Evolutionary conservation across 1,140 invertebrate genomes (phyloP), one percentile per base, ranked within the genome.

Genomic region (Ooceraea biroi): DNA sequence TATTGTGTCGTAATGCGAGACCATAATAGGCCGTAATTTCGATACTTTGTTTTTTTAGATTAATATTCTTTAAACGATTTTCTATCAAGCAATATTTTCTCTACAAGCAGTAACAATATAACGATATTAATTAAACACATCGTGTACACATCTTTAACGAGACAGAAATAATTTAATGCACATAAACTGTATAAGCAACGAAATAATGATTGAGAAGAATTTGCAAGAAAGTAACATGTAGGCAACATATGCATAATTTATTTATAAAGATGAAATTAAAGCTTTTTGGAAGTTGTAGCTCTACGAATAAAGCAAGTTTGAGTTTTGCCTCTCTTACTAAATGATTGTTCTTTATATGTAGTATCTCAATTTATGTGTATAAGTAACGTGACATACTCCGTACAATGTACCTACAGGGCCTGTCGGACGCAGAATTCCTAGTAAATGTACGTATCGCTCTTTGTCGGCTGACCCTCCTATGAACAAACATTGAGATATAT

Each of bases 361-460:
- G 27, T 78, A 19, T 69, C 61, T 69, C 63, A 17, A 78, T 69
- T 78, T 78, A 78, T 78, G 50, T 50, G 60, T 87, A 65, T 82
- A 89, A 89, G 87, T 84, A 82, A 60, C 73, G 77, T 80, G 78
- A 86, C 66, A 74, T 77, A 86, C 77, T 88, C 85, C 82, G 85
- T 74, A 77, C 83, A 83, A 86, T 86, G 88, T 89, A 89, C 88
- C 87, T 89, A 89, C 87, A 84, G 82, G 69, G 85, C 69, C 77
- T 84, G 86, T 80, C 85, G 85, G 85, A 89, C 72, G 87, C 71
- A 85, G 84, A 88, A 77, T 73, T 91, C 91, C 92, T 94, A 95
- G 93, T 90, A 95, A 93, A 95, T 95, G 91, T 95, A 95, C 77
- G 94, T 95, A 89, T 93, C 90, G 91, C 94, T 95, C 90, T 91